A percentile compares a stretch with the other conserved stretches of the same genome.
phyloP scores from a whole-genome alignment of 35 echinoderm and acorn worm genomes.

The Lytechinus pictus region DNA sequence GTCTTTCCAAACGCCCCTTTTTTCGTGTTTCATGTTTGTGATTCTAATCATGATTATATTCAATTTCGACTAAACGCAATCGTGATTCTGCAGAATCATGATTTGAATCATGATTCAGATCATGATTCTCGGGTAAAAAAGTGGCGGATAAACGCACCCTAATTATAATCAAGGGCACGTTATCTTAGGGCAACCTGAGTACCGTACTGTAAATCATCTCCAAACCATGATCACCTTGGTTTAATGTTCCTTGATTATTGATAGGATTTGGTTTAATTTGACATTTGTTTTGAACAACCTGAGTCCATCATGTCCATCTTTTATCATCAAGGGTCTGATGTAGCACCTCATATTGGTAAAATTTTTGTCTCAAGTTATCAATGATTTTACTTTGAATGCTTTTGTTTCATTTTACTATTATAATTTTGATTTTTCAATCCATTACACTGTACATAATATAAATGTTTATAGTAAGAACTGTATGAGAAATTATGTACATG shows the following conservation, averaged over 20 bases:
- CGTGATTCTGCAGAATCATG: too few species aligned
- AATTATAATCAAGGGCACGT: neutral
- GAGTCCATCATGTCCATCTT: slow-evolving; percentile 20
- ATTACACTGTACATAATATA: too few species aligned
- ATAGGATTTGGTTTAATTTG: slow-evolving; percentile 12
- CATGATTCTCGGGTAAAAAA: too few species aligned
- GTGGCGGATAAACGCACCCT: too few species aligned
- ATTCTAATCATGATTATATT: too few species aligned
- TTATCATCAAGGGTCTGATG: neutral
- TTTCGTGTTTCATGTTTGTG: too few species aligned
- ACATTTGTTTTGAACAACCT: slow-evolving; percentile 41
- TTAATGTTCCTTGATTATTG: slow-evolving; percentile 25
- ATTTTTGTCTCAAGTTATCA: neutral
- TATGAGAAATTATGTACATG: neutral
- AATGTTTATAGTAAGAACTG: too few species aligned
- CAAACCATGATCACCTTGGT: neutral
- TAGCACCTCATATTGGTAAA: neutral
- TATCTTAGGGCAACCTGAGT: neutral
- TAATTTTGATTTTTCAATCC: neutral
- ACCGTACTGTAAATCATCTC: neutral
- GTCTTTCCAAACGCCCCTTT: too few species aligned
- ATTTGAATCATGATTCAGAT: too few species aligned
- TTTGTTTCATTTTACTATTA: neutral
- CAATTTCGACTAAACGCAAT: too few species aligned
- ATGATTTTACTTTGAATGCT: neutral